Evolutionary conservation across 2,113 vertebrate genomes (phyloP), one percentile per base, ranked within the genome.

Genomic region (Verasper variegatus): DNA sequence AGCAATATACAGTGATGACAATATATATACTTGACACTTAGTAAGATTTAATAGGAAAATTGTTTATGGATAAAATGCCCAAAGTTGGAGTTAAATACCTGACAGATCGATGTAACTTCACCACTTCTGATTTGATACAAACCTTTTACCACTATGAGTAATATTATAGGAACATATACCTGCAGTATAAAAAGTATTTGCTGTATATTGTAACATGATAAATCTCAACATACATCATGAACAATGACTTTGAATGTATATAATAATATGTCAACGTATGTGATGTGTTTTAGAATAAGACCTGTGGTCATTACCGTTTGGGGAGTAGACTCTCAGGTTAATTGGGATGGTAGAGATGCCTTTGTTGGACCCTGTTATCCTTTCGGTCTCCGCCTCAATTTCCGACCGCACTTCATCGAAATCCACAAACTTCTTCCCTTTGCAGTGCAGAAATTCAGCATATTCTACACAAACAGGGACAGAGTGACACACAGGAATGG

Each of bases 401-500:
- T 99, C 97, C 60, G 91, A 68, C 58, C 97, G 96, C 27, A 99
- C 97, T 85, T 99, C 98, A 0, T 99, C 97, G 3, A 99, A 99
- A 80, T 99, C 97, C 68, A 97, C 97, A 93, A 99, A 99, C 83
- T 97, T 98, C 85, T 95, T 97, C 78, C 96, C 96, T 73, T 99
- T 98, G 93, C 97, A 98, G 93, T 99, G 98, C 86, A 98, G 92
- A 88, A 99, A 99, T 76, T 99, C 98, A 0, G 98, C 97, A 91
- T 99, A 96, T 91, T 99, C 98, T 99, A 83, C 1, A 88, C 51
- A 85, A 71, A 71, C 10, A 47, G 1, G 60, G 54, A 47, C 26
- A 83, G 37, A 51, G n/a, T 40, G n/a, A 80, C 0, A 1, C 26
- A 61, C 27, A 76, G 1, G 37, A 24, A 20, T 18, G 58, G 11